Base-by-base conservation (phyloP, 2,888 invertebrate genomes). In the Smittia sp. region DNA sequence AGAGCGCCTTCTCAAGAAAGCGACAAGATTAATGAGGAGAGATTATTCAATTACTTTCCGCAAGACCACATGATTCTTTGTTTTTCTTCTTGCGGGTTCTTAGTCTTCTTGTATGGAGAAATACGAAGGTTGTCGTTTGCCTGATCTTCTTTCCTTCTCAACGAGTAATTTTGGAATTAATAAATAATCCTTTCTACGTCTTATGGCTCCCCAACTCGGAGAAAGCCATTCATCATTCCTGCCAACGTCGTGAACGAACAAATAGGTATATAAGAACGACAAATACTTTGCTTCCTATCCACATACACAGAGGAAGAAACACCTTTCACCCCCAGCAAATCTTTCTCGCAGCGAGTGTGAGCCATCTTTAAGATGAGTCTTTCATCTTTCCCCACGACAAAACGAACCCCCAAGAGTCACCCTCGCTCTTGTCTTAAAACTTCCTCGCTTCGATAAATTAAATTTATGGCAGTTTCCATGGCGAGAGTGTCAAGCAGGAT, bases 31-130 rank as follows among this genome's bases (percentile, higher is more conserved):
- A 73, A 73, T 73, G 63, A 63, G 25, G 7, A 41, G 15, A 73
- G 73, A 73, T 73, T 73, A 73, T 73, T 73, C 73, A 73, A 73
- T 73, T 63, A 25, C 63, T 70, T 70, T 25, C 46, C 22, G 20
- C 73, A 73, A 46, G 38, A 41, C 73, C 73, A 63, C 73, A 73
- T 73, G 73, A 73, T 63, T 25, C 52, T 54, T 66, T 66, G 24
- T 73, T 73, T 58, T 62, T 24, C 20, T 15, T 63, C 63, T 25
- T 39, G 25, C 22, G 27, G 38, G 27, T 66, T 6, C 66, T 11
- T 25, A 20, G 54, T 58, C 25, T 54, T 15, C 67, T 20, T 67
- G 11, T 46, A 46, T 46, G 46, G n/a, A n/a, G 15, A 13, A 39
- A 22, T 7, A 39, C 39, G 13, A 15, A 6, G 46, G 46, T 46